Percentiles rank a stretch among this genome's conserved stretches.
Conservation (phyloP, 2,888 invertebrate species). For the Ophion ventricosus region DNA sequence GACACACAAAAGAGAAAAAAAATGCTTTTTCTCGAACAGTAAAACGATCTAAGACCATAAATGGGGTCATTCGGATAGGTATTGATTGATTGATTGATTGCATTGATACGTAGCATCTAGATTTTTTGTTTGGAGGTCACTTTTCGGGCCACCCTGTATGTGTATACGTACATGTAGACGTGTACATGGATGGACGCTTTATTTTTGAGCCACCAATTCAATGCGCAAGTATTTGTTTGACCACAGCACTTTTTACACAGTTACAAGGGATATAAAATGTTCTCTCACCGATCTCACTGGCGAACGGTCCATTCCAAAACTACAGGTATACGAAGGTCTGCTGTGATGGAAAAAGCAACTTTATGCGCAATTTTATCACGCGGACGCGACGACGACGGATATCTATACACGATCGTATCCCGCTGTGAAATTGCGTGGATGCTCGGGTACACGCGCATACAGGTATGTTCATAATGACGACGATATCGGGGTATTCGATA, state of each 20-base stretch:
- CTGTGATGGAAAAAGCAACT: slow-evolving; percentile 16
- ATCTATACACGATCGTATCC: not conserved
- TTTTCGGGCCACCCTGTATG: no score
- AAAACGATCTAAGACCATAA: no score
- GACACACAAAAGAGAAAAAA: no score
- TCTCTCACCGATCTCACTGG: slow-evolving; percentile 19
- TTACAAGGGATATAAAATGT: slow-evolving; percentile 18
- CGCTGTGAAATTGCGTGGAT: not conserved
- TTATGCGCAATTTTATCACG: slow-evolving; percentile 18
- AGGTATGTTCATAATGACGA: not conserved
- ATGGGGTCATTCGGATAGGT: no score
- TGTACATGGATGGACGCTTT: no score
- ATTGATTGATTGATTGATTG: no score
- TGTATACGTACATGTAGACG: no score
- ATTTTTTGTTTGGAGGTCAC: no score
- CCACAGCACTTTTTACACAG: slow-evolving; percentile 30
- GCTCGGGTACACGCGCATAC: not conserved
- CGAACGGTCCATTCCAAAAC: not conserved
- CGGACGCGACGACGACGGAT: not conserved
- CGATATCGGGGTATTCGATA: not conserved
- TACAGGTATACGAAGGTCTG: not conserved
- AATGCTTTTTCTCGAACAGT: no score
- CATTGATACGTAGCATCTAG: no score
- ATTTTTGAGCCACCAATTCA: no score
- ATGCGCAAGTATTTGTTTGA: not conserved